Percentiles rank a stretch among this genome's conserved stretches.
Evolutionary conservation across 2,888 invertebrate genomes (phyloP).

Genomic region (Lapara coniferarum): DNA sequence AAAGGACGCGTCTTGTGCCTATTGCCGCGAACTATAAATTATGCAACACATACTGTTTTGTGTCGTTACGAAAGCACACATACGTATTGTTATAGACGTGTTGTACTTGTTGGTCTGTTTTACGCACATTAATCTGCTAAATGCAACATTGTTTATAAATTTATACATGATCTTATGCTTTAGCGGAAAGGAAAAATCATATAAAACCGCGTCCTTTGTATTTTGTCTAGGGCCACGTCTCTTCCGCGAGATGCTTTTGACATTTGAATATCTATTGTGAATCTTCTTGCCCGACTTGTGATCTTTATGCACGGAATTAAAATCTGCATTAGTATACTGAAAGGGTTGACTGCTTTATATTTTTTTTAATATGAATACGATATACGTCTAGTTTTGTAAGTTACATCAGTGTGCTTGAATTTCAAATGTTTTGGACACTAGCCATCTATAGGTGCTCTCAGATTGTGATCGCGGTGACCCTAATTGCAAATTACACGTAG

Average conservation of each 20-base stretch:
- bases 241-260: not conserved
- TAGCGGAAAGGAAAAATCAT: too few relatives aligned
- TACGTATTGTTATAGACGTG: too few relatives aligned
- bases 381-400: conserved; percentile 54
- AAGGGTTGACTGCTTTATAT: conserved; percentile 28
- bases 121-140: too few relatives aligned
- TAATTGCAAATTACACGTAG: conserved; percentile 39
- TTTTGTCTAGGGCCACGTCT: not conserved
- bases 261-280: conserved; percentile 13
- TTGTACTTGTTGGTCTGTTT: too few relatives aligned
- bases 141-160: too few relatives aligned
- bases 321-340: conserved; percentile 25
- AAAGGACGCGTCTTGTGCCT: too few relatives aligned
- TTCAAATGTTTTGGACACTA: conserved; percentile 41
- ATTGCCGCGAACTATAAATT: too few relatives aligned
- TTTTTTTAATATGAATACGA: conserved; percentile 40
- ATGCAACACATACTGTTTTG: too few relatives aligned
- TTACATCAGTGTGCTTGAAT: conserved; percentile 47
- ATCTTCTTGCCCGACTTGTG: conserved; percentile 30
- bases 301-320: conserved; percentile 25
- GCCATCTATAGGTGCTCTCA: conserved; percentile 68
- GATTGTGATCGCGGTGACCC: conserved; percentile 73
- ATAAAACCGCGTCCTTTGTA: too few relatives aligned
- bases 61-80: too few relatives aligned
- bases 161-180: too few relatives aligned